These are phyloP conservation scores for Lepus oiostolus DNA, from an alignment of 2,797 vertebrate species.

Conservation along the genomic window DNA sequence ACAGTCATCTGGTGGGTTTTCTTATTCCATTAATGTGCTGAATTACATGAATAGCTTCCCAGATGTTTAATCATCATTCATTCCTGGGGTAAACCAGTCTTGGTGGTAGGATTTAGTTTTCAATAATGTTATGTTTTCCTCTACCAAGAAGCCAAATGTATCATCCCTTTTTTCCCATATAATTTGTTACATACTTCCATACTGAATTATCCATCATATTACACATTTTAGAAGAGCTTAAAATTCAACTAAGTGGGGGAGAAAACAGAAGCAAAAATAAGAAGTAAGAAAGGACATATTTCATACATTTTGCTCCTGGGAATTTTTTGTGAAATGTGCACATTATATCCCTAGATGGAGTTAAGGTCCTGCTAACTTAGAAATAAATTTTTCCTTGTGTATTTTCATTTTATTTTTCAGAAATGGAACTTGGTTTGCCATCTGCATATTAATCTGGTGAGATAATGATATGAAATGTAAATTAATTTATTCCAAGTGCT, in stretches of 20 bases:
- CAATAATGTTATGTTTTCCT: conserved; percentile 40
- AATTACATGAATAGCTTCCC: conserved; percentile 47
- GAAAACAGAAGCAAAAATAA: conserved; percentile 8
- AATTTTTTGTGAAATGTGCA: not conserved
- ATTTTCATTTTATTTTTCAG: not conserved
- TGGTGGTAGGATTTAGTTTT: conserved; percentile 49
- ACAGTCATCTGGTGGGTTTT: conserved; percentile 1
- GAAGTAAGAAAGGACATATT: not conserved
- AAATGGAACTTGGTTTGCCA: not conserved
- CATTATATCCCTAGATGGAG: not conserved
- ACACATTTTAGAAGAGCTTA: not conserved
- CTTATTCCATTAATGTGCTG: not conserved
- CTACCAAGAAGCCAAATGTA: not conserved
- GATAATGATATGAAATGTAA: conserved; percentile 1
- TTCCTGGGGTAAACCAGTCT: not conserved
- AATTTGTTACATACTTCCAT: not conserved
- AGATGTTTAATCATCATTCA: not conserved
- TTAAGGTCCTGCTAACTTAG: not conserved
- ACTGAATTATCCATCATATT: not conserved
- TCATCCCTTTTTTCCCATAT: not conserved
- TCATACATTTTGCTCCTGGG: not conserved
- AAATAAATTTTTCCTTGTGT: conserved; percentile 12
- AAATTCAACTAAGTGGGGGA: conserved; percentile 3
- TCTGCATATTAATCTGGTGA: conserved; percentile 1
- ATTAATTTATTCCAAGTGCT: conserved; percentile 45